phyloP scores from a whole-genome alignment of 2,888 invertebrate species.

The Acleris holmiana region DNA sequence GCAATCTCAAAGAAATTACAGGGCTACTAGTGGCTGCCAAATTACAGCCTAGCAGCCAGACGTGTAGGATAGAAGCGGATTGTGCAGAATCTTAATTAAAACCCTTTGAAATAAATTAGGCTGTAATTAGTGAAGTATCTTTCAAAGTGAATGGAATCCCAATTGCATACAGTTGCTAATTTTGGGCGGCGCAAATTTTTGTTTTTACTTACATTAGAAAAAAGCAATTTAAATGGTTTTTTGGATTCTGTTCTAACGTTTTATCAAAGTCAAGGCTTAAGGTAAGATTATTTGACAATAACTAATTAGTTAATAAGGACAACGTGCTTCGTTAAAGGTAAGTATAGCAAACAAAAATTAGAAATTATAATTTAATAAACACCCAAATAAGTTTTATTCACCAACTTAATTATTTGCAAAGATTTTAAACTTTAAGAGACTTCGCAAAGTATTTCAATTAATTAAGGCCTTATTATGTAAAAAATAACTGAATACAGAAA shows the following conservation, averaged over 20 bases:
- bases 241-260: no score
- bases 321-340: no score
- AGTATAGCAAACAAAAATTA: neutral
- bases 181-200: no score
- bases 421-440: constrained; percentile 23
- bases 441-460: constrained; percentile 33
- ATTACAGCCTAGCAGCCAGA: constrained; percentile 25
- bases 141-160: neutral
- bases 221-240: no score
- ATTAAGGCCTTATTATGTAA: constrained; percentile 28
- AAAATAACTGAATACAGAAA: constrained; percentile 11
- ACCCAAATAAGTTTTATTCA: neutral
- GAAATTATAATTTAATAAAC: neutral
- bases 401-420: constrained; percentile 5
- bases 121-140: constrained; percentile 13
- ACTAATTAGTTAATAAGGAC: no score
- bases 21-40: constrained; percentile 1
- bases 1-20: constrained; percentile 23
- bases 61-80: constrained; percentile 8
- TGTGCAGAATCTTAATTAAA: constrained; percentile 17
- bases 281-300: no score
- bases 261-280: no score
- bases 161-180: no score
- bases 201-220: no score
- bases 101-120: constrained; percentile 9